Evolutionary conservation across 2,113 vertebrate species (phyloP).

Genomic region (Cyprinodon variegatus): DNA sequence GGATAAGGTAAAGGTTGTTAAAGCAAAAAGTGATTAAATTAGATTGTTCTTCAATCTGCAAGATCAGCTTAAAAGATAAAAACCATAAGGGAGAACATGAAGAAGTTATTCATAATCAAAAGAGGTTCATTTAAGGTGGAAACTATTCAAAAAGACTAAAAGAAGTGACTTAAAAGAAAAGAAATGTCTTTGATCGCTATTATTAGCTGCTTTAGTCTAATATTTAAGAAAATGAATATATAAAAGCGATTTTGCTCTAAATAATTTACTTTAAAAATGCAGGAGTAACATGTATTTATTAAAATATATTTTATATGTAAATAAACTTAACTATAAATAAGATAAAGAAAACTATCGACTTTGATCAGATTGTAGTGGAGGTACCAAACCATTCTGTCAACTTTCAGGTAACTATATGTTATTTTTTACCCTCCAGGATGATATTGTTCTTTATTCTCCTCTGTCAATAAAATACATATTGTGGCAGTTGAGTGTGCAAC

Average conservation of each 20-base stretch:
- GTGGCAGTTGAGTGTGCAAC: no score
- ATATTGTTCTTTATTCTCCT: no score
- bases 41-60: background rate
- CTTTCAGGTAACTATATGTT: background rate
- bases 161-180: background rate
- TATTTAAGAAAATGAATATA: no score
- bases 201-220: background rate
- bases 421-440: background rate
- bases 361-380: background rate
- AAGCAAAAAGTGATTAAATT: no score
- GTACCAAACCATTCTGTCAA: background rate
- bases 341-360: background rate
- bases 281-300: no score
- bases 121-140: background rate
- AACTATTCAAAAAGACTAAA: background rate
- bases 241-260: no score
- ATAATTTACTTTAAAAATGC: no score
- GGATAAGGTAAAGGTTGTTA: no score
- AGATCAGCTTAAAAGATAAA: background rate
- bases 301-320: no score
- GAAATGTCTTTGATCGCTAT: background rate
- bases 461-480: background rate
- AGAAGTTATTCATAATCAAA: background rate
- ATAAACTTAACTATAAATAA: no score
- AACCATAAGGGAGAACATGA: background rate